Base-by-base conservation (phyloP, 1,140 invertebrate genomes). In the Hypsibius dujardini region DNA sequence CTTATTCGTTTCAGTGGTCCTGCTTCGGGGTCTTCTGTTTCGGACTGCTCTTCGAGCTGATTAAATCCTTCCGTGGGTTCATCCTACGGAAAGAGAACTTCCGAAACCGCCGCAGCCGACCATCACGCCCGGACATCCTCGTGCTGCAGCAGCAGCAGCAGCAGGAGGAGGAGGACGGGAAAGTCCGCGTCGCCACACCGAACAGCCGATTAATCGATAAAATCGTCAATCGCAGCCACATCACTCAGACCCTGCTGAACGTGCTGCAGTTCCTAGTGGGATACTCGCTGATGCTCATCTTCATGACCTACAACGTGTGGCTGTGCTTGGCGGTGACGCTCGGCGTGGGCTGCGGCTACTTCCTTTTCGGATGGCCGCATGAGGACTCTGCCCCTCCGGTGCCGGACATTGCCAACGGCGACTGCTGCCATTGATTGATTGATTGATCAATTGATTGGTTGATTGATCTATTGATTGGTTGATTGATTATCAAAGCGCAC, bases 251-350 rank as follows among this genome's bases (percentile, higher is more conserved):
- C 1, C 75, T 87, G 7, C 82, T 98, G 2, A 92, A 97, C 79
- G 84, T 93, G 71, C 73, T 95, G 0, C 94, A 97, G 80, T 86
- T 95, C 70, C 85, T 89, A 1, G 79, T 94, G 46, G 91, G 90
- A 40, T 96, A 96, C 79, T 86, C 92, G 75, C 85, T 97, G 40
- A 98, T 98, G 94, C 81, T 98, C 79, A 88, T 96, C 72, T 95
- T 97, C 80, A 98, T 98, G 94, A 97, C 92, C 0, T 98, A 94
- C 84, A 96, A 96, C 78, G 86, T 90, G 40, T 97, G 90, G 89
- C 83, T 96, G 40, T 94, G 92, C 77, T 74, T 92, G 45, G 88
- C 89, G 1, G 87, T 95, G n/a, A 86, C 93, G 0, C 76, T 94
- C 2, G 94, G 94, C 1, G 87, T 91, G 15, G 90, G 86, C 1